Evolutionary conservation across 1,140 invertebrate genomes (phyloP).

Genomic region (Monomorium pharaonis): DNA sequence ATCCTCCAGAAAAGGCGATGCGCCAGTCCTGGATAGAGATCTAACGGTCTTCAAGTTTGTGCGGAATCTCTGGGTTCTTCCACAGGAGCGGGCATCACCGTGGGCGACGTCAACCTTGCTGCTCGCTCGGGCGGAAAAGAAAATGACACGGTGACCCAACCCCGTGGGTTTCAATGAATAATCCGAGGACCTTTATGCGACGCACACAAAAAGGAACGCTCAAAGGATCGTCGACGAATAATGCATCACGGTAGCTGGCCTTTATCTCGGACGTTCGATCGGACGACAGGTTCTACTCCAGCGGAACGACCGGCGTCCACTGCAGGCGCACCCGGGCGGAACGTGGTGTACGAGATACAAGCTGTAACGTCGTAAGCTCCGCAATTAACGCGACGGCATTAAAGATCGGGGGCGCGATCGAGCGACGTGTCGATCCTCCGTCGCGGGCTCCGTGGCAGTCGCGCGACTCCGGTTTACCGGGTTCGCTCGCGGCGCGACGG

Average conservation of each 20-base stretch:
- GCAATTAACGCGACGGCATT: constrained; percentile 21
- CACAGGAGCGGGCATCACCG: not conserved
- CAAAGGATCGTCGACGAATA: not conserved
- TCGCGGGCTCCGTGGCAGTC: not conserved
- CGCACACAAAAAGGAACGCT: not conserved
- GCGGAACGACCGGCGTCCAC: not conserved
- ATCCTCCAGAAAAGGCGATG: not conserved
- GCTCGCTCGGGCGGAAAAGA: not conserved
- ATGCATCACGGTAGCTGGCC: constrained; percentile 3
- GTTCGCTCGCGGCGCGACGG: not conserved
- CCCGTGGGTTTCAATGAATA: not conserved
- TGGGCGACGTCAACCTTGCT: not conserved
- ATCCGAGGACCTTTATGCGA: not conserved
- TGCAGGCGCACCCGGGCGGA: not conserved
- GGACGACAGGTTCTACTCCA: constrained; percentile 16
- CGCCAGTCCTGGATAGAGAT: not conserved
- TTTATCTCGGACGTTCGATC: constrained; percentile 8
- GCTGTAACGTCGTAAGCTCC: not conserved
- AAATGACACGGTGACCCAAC: not conserved
- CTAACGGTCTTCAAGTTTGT: not conserved
- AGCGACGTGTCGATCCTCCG: too few species aligned
- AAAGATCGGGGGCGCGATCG: not conserved
- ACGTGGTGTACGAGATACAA: not conserved
- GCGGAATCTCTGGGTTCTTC: not conserved
- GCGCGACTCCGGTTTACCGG: not conserved